Evolutionary conservation across 2,888 invertebrate species (phyloP), one percentile per base, ranked within the genome.

Genomic region (Nymphalis urticae): DNA sequence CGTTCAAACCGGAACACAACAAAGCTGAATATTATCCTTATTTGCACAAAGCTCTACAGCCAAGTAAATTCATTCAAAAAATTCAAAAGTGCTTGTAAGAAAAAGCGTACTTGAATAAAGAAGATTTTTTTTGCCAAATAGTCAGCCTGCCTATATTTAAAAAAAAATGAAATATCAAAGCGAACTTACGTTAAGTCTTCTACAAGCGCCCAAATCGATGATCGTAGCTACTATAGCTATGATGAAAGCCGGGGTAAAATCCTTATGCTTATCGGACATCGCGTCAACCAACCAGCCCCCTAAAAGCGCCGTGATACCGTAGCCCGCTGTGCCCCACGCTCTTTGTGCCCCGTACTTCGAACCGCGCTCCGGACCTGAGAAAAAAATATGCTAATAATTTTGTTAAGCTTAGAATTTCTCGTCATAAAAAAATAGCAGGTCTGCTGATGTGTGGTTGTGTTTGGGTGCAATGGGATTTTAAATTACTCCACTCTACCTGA

Each of bases 301-400:
- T 0, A 96, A 79, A 0, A 97, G 82, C 0, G 97, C 97, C 0
- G 96, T 94, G 6, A 94, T 75, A 0, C 97, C 97, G 78, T 96
- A 97, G 0, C 97, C 97, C 6, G 95, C 94, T 0, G 97, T 96
- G 6, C 97, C 97, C 96, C 96, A 97, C 0, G 97, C 96, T 21
- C 97, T 91, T 80, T 97, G 97, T 9, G 94, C 94, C 0, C 97
- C 97, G 79, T 97, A 97, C 68, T 94, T 93, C 75, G 94, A 94
- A 65, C 95, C 94, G 17, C 94, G 93, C 0, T 95, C 94, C 6
- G 95, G 93, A 17, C 96, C 97, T 96, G 0, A 32, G 27, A 32
- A 32, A 32, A 21, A 32, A 32, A 32, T 32, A 32, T 6, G 6
- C 27, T 32, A 6, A 32, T 32, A 27, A 0, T 5, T 27, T 27